phyloP scores from a whole-genome alignment of 2,888 invertebrate genomes.

The Microplitis manilae region DNA sequence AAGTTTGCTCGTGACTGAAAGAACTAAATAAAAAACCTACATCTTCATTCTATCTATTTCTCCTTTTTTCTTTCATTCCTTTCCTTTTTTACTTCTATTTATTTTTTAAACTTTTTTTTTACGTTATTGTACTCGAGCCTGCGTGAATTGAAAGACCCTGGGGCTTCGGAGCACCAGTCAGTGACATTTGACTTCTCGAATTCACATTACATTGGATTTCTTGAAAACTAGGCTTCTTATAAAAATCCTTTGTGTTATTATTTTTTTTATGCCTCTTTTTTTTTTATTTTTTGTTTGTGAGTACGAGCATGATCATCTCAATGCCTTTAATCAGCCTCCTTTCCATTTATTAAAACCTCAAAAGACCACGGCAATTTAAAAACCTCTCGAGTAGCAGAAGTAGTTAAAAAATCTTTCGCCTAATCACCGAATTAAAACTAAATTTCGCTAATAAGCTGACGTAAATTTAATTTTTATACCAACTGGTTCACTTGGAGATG shows the following conservation, averaged over 20 bases:
- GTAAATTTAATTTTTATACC: too few species aligned
- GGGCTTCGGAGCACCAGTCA: constrained; percentile 2
- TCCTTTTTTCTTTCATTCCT: constrained; percentile 18
- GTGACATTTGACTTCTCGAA: constrained; percentile 25
- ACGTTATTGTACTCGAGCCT: constrained; percentile 6
- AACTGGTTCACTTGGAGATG: too few species aligned
- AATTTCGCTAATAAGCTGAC: neutral
- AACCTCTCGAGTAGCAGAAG: too few species aligned
- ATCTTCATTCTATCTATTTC: constrained; percentile 26
- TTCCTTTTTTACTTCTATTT: constrained; percentile 9
- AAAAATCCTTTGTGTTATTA: neutral
- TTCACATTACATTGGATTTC: constrained; percentile 10
- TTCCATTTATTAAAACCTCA: neutral
- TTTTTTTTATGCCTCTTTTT: too few species aligned
- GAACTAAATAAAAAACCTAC: constrained; percentile 32
- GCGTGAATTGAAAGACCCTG: constrained; percentile 11
- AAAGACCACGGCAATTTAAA: too few species aligned
- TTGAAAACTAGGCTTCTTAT: neutral
- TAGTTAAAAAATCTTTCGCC: too few species aligned
- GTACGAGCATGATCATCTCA: too few species aligned
- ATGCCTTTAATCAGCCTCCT: neutral
- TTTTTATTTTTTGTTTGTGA: too few species aligned
- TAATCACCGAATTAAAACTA: neutral
- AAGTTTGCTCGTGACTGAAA: constrained; percentile 40
- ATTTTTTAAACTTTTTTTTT: constrained; percentile 3